Conservation (phyloP, 2,113 vertebrate species). For the Neotoma lepida region DNA sequence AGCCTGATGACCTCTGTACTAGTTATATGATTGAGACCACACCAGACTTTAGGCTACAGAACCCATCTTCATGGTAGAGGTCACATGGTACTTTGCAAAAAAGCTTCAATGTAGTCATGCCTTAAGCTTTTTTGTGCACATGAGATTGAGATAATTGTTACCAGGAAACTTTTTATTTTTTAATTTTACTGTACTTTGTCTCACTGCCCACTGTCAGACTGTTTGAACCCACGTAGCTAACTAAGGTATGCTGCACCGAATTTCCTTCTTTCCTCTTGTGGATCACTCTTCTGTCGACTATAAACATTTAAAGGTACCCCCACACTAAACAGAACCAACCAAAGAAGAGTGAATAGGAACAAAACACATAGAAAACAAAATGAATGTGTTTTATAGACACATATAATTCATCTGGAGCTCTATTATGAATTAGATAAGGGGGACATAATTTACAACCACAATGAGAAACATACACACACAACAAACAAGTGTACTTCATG, state of each 20-base stretch:
- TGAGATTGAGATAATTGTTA: not conserved
- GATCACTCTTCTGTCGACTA: not conserved
- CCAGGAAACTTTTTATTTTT: not conserved
- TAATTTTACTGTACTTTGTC: not conserved
- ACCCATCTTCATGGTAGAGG: not conserved
- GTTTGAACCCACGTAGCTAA: not conserved
- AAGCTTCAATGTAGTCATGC: not conserved
- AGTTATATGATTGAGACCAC: not conserved
- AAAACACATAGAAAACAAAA: not conserved
- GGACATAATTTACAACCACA: not conserved
- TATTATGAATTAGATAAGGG: not conserved
- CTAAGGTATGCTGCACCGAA: rapidly evolving
- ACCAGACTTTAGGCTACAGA: not conserved
- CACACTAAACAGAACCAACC: not conserved
- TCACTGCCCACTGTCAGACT: not conserved
- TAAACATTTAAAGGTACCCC: not conserved
- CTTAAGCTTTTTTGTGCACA: not conserved
- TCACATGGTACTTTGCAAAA: not conserved
- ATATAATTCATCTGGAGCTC: not conserved
- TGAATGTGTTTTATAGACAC: not conserved
- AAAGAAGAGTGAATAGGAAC: not conserved
- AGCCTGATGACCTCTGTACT: not conserved
- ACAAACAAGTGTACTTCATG: not conserved
- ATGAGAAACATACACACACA: not conserved
- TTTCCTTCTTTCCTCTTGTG: not conserved